phyloP scores from a whole-genome alignment of 2,113 vertebrate genomes.

The Gymnocephalus cernua region DNA sequence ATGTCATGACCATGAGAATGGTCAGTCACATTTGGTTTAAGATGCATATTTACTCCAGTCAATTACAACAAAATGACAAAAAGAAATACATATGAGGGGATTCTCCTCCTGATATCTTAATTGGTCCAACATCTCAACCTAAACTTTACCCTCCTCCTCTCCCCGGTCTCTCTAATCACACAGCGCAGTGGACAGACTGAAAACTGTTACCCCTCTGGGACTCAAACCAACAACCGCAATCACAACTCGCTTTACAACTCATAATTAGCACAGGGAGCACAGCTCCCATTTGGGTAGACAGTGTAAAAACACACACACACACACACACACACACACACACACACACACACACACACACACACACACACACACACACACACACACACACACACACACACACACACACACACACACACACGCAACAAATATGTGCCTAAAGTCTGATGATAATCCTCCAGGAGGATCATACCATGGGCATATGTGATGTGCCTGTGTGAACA shows the following conservation, averaged over 20 bases:
- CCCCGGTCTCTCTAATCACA: conserved; percentile 74
- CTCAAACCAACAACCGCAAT: conserved; percentile 76
- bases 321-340: neutral
- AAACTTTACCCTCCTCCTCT: conserved; percentile 55
- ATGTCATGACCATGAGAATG: neutral
- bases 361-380: conserved; percentile 23
- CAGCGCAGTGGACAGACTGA: conserved; percentile 70
- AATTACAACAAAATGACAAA: conserved; percentile 7
- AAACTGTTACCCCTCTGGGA: conserved; percentile 78
- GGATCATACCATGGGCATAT: conserved; percentile 11
- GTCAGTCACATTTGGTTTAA: neutral
- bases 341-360: conserved; percentile 9
- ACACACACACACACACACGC: conserved; percentile 31
- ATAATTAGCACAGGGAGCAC: conserved; percentile 76
- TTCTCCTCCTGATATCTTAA: conserved; percentile 39
- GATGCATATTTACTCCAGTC: neutral
- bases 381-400: neutral
- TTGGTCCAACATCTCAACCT: conserved; percentile 56
- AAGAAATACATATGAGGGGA: neutral
- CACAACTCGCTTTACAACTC: conserved; percentile 72
- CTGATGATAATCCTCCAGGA: conserved; percentile 54
- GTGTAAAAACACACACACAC: conserved; percentile 15
- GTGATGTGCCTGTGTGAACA: conserved; percentile 11
- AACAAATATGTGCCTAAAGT: conserved; percentile 39
- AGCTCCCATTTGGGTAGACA: conserved; percentile 58